Conservation (phyloP, 1,140 invertebrate genomes). For the Drosophila chauvacae region DNA sequence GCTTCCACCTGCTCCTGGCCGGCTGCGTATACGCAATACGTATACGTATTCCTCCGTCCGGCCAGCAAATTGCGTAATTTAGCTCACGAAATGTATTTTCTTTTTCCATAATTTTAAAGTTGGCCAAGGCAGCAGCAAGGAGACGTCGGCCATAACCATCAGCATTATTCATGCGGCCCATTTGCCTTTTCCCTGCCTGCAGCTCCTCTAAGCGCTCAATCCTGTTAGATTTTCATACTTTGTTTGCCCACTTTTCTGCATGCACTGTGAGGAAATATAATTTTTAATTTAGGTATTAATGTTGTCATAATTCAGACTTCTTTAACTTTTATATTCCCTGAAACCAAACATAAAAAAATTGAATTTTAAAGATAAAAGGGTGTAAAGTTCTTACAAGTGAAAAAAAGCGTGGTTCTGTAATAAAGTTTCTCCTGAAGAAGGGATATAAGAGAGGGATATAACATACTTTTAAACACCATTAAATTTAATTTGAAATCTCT, state of each 20-base stretch:
- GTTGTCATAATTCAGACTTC: background rate
- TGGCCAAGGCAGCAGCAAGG: constrained; percentile 1
- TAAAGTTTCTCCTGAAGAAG: background rate
- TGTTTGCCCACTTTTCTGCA: constrained; percentile 1
- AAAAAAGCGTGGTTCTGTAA: too few species aligned
- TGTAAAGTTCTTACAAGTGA: too few species aligned
- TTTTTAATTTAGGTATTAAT: too few species aligned
- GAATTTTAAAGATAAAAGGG: background rate
- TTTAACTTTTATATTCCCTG: fast-evolving
- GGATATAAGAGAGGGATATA: background rate
- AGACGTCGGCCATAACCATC: constrained; percentile 41
- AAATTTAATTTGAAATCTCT: background rate
- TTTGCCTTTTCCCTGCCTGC: constrained; percentile 1
- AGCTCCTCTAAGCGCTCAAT: constrained; percentile 35
- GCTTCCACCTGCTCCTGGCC: constrained; percentile 33
- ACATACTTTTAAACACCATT: background rate
- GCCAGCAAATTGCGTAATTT: constrained; percentile 64
- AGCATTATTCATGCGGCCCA: constrained; percentile 51
- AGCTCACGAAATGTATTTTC: constrained; percentile 52
- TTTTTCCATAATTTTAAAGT: constrained; percentile 50
- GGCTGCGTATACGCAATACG: constrained; percentile 20
- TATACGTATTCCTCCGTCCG: constrained; percentile 20
- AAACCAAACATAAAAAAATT: background rate
- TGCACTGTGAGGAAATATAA: constrained; percentile 1
- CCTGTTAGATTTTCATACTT: constrained; percentile 33